These are phyloP conservation scores for Zoanthus gigantus DNA, from an alignment of 92 coral and sea anemone species.

Conservation along the genomic window DNA sequence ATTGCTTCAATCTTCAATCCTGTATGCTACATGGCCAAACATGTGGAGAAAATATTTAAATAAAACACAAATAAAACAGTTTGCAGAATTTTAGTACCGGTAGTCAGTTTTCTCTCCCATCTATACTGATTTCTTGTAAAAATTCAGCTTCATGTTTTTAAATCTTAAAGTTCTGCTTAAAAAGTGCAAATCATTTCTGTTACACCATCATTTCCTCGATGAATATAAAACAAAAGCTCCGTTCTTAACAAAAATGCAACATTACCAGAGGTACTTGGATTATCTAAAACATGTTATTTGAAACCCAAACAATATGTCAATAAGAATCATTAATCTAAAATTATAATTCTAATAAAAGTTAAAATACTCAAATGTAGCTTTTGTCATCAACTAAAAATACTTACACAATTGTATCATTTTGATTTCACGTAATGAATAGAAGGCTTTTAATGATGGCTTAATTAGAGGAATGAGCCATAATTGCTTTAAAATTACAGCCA, in stretches of 20 bases:
- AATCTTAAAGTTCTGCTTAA: too few species aligned
- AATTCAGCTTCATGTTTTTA: too few species aligned
- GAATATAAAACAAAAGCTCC: too few species aligned
- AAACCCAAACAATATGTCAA: too few species aligned
- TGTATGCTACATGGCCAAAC: background rate
- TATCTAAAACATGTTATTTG: too few species aligned
- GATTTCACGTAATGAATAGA: background rate
- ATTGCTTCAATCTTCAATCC: background rate
- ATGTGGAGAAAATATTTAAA: background rate
- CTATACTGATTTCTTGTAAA: too few species aligned
- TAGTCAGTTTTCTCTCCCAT: background rate
- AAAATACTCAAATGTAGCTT: background rate
- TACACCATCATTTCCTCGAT: too few species aligned
- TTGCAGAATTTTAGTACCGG: background rate
- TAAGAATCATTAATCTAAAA: too few species aligned
- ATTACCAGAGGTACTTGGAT: too few species aligned
- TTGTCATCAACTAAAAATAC: background rate
- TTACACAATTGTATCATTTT: background rate
- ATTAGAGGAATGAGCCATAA: background rate
- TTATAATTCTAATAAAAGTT: background rate
- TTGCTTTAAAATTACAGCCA: background rate
- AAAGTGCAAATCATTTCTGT: too few species aligned
- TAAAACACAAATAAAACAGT: background rate
- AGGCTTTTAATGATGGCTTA: background rate
- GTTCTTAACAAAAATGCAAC: too few species aligned